These are phyloP conservation scores for Drosophila virilis DNA, from an alignment of 1,140 invertebrate genomes.

Conservation along the genomic window DNA sequence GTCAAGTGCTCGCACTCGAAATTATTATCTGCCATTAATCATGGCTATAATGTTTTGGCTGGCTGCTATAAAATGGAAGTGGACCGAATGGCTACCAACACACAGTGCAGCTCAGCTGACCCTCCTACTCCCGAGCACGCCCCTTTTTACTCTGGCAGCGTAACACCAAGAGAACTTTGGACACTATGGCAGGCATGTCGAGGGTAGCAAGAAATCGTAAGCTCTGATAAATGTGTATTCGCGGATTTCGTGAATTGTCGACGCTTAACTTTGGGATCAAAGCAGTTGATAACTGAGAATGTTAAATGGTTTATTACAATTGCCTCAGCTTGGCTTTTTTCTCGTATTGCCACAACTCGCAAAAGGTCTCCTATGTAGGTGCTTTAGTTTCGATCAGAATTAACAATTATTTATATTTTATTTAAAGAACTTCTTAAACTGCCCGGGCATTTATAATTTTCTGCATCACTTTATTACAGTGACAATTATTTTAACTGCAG, in stretches of 20 bases:
- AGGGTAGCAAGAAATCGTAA: slow-evolving; percentile 37
- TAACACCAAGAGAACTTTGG: slow-evolving; percentile 30
- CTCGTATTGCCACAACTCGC: too few relatives aligned
- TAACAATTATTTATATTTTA: background rate
- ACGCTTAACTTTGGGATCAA: slow-evolving; percentile 1
- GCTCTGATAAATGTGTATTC: slow-evolving; percentile 23
- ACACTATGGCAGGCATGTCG: slow-evolving; percentile 27
- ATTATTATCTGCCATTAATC: slow-evolving; percentile 82
- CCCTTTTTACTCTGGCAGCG: background rate
- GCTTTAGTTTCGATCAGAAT: too few relatives aligned
- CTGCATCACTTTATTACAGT: slow-evolving; percentile 79
- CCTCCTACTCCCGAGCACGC: background rate
- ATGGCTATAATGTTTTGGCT: slow-evolving; percentile 78
- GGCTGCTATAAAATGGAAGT: slow-evolving; percentile 77
- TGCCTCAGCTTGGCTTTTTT: background rate
- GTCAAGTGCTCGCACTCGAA: slow-evolving; percentile 82
- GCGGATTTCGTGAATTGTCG: slow-evolving; percentile 3
- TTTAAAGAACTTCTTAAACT: slow-evolving; percentile 8
- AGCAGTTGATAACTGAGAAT: slow-evolving; percentile 4
- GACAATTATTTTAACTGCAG: slow-evolving; percentile 83
- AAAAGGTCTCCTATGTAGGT: too few relatives aligned
- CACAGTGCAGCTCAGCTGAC: slow-evolving; percentile 5
- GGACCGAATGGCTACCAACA: slow-evolving; percentile 49
- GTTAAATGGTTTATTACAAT: background rate
- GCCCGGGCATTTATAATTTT: slow-evolving; percentile 67